A percentile compares a stretch with the other conserved stretches of the same genome.
These are phyloP conservation scores for Syngnathoides biaculeatus DNA, from an alignment of 2,113 vertebrate genomes.

Conservation along the genomic window DNA sequence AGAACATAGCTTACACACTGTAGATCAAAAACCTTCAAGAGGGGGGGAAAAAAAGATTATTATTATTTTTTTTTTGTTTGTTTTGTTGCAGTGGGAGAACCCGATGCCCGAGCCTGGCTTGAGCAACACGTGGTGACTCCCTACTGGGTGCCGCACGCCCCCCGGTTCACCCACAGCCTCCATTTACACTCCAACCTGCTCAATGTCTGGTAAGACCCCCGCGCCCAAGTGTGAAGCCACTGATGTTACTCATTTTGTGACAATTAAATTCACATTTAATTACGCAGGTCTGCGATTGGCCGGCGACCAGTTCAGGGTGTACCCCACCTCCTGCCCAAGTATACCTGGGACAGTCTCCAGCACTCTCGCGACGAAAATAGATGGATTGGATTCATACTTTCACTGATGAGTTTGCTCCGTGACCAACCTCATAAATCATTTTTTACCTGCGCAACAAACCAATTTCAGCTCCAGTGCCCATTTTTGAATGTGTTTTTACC, in stretches of 20 bases:
- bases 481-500: no score
- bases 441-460: no score
- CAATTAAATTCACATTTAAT: neutral
- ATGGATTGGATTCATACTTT: neutral
- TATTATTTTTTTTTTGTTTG: neutral
- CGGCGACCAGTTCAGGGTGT: no score
- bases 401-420: no score
- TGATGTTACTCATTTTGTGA: neutral
- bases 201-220: conserved; percentile 83
- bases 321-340: no score
- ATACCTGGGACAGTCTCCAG: no score
- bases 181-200: conserved; percentile 94
- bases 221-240: neutral
- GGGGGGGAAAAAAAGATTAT: neutral
- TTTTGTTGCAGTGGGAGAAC: conserved; percentile 72
- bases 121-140: conserved; percentile 87
- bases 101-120: conserved; percentile 85
- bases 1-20: no score
- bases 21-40: neutral
- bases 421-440: no score
- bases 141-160: conserved; percentile 84
- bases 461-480: no score
- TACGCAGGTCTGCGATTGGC: no score
- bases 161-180: conserved; percentile 85
- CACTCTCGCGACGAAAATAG: no score